A percentile compares a stretch with the other conserved stretches of the same genome.
Conservation (phyloP, 2,113 vertebrate genomes). For the Apus apus region DNA sequence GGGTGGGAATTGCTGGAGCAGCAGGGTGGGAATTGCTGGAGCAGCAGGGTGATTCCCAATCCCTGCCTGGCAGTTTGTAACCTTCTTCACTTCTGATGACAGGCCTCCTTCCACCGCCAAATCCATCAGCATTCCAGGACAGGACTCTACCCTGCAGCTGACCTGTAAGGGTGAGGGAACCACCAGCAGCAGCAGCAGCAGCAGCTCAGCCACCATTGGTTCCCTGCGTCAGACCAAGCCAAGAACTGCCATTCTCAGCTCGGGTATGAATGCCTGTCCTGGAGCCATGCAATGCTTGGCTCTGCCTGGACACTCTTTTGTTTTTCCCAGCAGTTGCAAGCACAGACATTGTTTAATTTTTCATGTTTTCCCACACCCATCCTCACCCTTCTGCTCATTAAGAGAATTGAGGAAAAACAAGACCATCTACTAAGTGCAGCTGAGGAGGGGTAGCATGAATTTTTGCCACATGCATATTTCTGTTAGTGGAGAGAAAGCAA, state of each 20-base stretch:
- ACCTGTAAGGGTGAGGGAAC: conserved; percentile 96
- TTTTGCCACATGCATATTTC: neutral
- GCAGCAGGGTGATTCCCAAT: accelerated
- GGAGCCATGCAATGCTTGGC: neutral
- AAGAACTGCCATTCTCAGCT: conserved; percentile 83
- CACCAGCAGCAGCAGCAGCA: conserved; percentile 52
- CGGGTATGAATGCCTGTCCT: conserved; percentile 76
- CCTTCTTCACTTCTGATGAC: neutral
- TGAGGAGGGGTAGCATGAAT: neutral
- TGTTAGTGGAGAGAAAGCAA: neutral
- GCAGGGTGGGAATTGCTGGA: neutral
- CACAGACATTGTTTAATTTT: neutral
- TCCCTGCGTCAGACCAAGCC: conserved; percentile 80
- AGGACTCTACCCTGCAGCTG: conserved; percentile 91
- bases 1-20: accelerated
- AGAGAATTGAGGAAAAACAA: neutral
- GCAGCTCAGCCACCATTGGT: conserved; percentile 72
- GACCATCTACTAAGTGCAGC: neutral
- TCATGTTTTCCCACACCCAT: neutral
- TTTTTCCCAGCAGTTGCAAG: neutral
- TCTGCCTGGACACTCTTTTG: neutral
- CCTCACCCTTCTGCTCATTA: neutral
- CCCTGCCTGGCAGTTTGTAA: neutral
- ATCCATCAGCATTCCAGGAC: conserved; percentile 89
- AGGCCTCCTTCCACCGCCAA: conserved; percentile 89